Base-by-base conservation (phyloP, 2,113 vertebrate species). In the Petromus typicus region DNA sequence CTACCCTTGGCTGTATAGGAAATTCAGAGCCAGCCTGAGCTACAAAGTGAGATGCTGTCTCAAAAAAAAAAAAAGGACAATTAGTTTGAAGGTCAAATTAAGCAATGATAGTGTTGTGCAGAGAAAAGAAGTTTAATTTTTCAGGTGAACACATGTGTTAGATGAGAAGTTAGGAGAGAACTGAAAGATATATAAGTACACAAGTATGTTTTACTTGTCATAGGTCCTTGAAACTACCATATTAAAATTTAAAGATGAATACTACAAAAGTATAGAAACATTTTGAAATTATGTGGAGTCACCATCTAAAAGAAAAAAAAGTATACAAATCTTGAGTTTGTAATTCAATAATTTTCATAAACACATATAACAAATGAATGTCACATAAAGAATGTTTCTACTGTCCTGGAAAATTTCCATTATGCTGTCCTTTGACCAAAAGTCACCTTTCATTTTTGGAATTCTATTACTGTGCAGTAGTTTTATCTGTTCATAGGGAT, bases 51-150 rank as follows among this genome's bases (percentile, higher is more conserved):
- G n/a, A n/a, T n/a, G n/a, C n/a, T n/a, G n/a, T n/a, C n/a, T n/a
- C n/a, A n/a, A n/a, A n/a, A n/a, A n/a, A n/a, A n/a, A n/a, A n/a
- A n/a, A n/a, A n/a, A n/a, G n/a, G n/a, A n/a, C n/a, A n/a, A n/a
- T n/a, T n/a, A 67, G 30, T 86, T 85, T 94, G 56, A 90, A 37
- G 30, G 45, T 69, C n/a, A 76, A 92, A 54, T 92, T 83, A 66
- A 79, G 17, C 6, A n/a, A n/a, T n/a, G n/a, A n/a, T n/a, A n/a
- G 69, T 88, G 51, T 13, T 71, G 22, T 78, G 11, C 34, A 83
- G 61, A 32, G 45, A 85, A 88, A 84, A 75, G 45, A 40, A 11
- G 34, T 10, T 76, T 32, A 89, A 10, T 69, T 83, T 93, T 93
- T 79, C 54, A 30, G 23, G 34, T 63, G 54, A 90, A 40, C 85